phyloP scores from a whole-genome alignment of 2,797 vertebrate species.

The Anomalospiza imberbis region DNA sequence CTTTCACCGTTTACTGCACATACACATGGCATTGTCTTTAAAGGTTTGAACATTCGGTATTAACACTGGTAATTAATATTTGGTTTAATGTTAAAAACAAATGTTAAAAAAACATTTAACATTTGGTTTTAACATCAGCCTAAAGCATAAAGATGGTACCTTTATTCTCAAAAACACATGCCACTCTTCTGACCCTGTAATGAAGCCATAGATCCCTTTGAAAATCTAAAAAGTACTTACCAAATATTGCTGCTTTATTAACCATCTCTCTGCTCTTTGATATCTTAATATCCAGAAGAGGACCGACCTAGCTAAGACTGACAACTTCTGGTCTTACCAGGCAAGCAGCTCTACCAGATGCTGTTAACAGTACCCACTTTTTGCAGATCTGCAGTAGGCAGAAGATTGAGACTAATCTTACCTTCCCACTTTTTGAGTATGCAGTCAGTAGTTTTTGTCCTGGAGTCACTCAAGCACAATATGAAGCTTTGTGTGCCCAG shows the following conservation, averaged over 20 bases:
- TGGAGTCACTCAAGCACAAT: neutral
- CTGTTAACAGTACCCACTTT: neutral
- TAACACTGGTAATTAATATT: too few species aligned
- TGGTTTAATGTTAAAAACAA: too few species aligned
- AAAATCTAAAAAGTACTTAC: neutral
- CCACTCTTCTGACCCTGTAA: neutral
- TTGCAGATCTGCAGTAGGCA: neutral
- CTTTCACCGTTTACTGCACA: neutral
- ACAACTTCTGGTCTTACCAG: neutral
- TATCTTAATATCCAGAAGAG: neutral
- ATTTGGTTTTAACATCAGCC: accelerated
- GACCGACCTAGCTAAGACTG: neutral
- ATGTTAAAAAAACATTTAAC: accelerated
- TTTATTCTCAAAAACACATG: neutral
- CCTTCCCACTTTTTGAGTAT: neutral
- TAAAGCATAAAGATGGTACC: too few species aligned
- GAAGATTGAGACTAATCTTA: neutral
- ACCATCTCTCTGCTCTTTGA: neutral
- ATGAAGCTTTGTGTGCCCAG: accelerated
- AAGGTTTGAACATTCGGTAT: accelerated
- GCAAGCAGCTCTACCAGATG: neutral
- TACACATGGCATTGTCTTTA: accelerated
- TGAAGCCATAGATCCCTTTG: accelerated
- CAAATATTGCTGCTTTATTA: neutral
- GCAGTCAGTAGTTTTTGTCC: neutral